Evolutionary conservation across 2,888 invertebrate genomes (phyloP).

Genomic region (Conistra vaccinii): DNA sequence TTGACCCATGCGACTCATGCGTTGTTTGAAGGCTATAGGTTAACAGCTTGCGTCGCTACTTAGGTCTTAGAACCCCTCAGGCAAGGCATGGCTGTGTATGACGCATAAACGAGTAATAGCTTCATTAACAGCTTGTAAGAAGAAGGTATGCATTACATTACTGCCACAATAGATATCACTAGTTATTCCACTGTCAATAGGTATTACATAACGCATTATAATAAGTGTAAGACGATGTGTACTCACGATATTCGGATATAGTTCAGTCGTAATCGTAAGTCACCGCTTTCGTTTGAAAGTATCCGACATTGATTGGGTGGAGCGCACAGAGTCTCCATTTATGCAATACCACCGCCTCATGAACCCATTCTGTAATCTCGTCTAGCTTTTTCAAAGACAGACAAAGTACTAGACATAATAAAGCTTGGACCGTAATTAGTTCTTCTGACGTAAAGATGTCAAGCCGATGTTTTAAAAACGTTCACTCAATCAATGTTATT

Average conservation of each 20-base stretch:
- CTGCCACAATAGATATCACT: constrained; percentile 26
- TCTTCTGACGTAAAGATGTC: constrained; percentile 55
- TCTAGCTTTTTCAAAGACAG: constrained; percentile 54
- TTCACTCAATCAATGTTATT: constrained; percentile 53
- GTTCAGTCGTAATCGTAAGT: constrained; percentile 35
- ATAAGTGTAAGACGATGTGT: constrained; percentile 33
- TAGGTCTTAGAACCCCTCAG: constrained; percentile 10
- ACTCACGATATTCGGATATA: constrained; percentile 48
- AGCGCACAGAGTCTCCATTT: constrained; percentile 54
- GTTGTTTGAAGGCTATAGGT: constrained; percentile 38
- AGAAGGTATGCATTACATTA: constrained; percentile 25
- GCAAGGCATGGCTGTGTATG: constrained; percentile 7
- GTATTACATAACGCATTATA: constrained; percentile 46
- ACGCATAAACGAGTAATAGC: constrained; percentile 23
- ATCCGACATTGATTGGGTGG: constrained; percentile 67
- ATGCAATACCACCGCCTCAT: constrained; percentile 60
- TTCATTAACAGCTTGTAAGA: constrained; percentile 28
- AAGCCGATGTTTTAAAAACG: constrained; percentile 39
- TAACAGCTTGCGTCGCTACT: constrained; percentile 37
- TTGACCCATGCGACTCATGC: constrained; percentile 22
- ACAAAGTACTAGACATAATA: constrained; percentile 51
- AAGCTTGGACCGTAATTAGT: constrained; percentile 61
- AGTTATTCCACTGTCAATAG: constrained; percentile 11
- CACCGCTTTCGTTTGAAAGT: constrained; percentile 60
- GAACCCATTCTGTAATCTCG: constrained; percentile 64